These are phyloP conservation scores for Fabriciana adippe DNA, from an alignment of 2,888 invertebrate genomes.

Conservation along the genomic window DNA sequence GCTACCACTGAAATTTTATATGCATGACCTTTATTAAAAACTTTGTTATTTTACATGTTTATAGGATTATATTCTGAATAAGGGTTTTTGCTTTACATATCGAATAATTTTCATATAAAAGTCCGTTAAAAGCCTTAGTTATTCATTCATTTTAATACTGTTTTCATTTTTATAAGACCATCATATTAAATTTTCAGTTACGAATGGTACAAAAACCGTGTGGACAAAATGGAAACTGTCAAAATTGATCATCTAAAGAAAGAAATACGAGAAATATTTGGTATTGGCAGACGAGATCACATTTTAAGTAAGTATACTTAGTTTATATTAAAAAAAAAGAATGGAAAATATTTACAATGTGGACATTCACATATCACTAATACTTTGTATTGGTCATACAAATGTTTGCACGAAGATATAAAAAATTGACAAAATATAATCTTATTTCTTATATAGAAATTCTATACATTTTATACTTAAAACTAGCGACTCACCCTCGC, in stretches of 20 bases:
- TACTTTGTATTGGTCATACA: no score
- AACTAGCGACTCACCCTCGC: no score
- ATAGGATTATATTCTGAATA: not conserved
- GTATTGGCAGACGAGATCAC: conserved; percentile 86
- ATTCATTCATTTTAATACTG: not conserved
- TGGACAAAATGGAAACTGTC: conserved; percentile 83
- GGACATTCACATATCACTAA: no score
- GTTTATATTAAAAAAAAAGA: not conserved
- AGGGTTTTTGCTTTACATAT: no score
- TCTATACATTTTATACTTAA: no score
- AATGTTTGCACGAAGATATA: no score
- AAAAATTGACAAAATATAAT: no score
- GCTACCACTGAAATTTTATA: no score
- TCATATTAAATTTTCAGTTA: conserved; percentile 63
- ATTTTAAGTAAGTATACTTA: conserved; percentile 82
- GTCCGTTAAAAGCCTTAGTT: not conserved
- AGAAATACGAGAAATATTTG: conserved; percentile 83
- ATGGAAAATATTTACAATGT: not conserved
- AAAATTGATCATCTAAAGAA: conserved; percentile 78
- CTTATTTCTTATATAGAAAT: no score
- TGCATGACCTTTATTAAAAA: no score
- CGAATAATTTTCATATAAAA: no score
- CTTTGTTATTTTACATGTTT: no score
- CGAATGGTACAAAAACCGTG: conserved; percentile 85
- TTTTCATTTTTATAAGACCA: not conserved